phyloP scores from a whole-genome alignment of 2,113 vertebrate genomes.

The Acanthochromis polyacanthus region DNA sequence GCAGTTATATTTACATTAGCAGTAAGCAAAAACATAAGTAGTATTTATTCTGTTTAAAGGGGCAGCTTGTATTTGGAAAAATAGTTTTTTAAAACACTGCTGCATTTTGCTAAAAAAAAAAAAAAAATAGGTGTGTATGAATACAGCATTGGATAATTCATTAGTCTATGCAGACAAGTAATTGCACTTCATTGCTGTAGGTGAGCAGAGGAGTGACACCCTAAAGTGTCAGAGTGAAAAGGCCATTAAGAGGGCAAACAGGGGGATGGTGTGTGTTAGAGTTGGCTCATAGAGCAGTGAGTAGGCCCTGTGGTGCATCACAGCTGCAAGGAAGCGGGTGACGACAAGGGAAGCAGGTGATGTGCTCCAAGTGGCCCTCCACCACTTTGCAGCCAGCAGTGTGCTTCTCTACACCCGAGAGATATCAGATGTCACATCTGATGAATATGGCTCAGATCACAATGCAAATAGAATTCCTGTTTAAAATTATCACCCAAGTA shows the following conservation, averaged over 20 bases:
- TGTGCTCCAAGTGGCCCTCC: slow-evolving; percentile 79
- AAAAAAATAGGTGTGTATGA: not conserved
- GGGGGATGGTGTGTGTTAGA: slow-evolving; percentile 55
- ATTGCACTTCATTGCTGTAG: slow-evolving; percentile 31
- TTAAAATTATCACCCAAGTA: slow-evolving; percentile 31
- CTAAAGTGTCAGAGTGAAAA: slow-evolving; percentile 39
- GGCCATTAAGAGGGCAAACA: slow-evolving; percentile 65
- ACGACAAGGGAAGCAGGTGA: slow-evolving; percentile 81
- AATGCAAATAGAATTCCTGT: slow-evolving; percentile 28
- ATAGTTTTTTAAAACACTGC: not conserved
- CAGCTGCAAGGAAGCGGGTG: slow-evolving; percentile 68
- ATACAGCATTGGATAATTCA: not conserved
- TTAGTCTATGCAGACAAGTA: slow-evolving; percentile 19
- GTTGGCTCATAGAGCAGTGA: slow-evolving; percentile 57
- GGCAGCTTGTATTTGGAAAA: not conserved
- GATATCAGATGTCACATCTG: slow-evolving; percentile 79
- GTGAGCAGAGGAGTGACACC: slow-evolving; percentile 50
- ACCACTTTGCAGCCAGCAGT: slow-evolving; percentile 65
- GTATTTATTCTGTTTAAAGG: not conserved
- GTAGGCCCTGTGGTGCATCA: slow-evolving; percentile 53
- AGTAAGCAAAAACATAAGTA: not conserved
- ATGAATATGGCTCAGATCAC: slow-evolving; percentile 67
- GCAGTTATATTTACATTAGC: not conserved
- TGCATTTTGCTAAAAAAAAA: not conserved
- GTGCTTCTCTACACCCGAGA: slow-evolving; percentile 56